These are phyloP conservation scores for Zoanthus sociatus DNA, from an alignment of 92 coral and sea anemone genomes.

Conservation along the genomic window DNA sequence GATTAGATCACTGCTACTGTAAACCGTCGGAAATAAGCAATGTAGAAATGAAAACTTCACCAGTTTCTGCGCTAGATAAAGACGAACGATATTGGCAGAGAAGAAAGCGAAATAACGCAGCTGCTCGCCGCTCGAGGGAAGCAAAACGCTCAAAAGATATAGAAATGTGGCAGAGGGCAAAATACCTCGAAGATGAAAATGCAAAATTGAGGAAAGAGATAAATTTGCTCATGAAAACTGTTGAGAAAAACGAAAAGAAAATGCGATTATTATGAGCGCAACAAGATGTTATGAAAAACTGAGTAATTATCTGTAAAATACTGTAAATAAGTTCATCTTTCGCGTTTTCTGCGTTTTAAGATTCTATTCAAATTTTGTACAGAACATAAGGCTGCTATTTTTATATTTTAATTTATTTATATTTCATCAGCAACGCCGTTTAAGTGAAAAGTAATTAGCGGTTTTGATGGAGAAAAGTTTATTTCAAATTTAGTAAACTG, in stretches of 20 bases:
- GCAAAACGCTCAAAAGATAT: slow-evolving; percentile 15
- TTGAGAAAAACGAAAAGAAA: slow-evolving; percentile 12
- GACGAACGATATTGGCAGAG: slow-evolving; percentile 17
- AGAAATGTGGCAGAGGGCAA: slow-evolving; percentile 11
- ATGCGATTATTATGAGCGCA: background rate
- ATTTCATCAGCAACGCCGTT: too few relatives aligned
- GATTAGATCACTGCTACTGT: slow-evolving; percentile 20
- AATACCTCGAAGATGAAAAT: background rate
- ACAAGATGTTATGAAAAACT: background rate
- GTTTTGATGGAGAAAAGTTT: too few relatives aligned
- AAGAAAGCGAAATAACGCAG: slow-evolving; percentile 3
- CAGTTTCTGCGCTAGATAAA: background rate
- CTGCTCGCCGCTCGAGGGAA: slow-evolving; percentile 19
- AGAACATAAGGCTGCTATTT: too few relatives aligned
- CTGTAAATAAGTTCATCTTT: too few relatives aligned
- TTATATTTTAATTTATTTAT: too few relatives aligned
- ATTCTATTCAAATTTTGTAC: too few relatives aligned
- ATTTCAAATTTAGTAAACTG: too few relatives aligned
- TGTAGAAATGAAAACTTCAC: background rate
- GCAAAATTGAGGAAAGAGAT: slow-evolving; percentile 15
- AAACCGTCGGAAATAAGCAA: background rate
- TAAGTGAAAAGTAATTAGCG: too few relatives aligned
- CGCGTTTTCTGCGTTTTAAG: too few relatives aligned
- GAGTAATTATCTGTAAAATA: too few relatives aligned
- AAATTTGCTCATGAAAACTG: background rate